A percentile compares a stretch with the other conserved stretches of the same genome.
Evolutionary conservation across 2,797 vertebrate genomes (phyloP).

Genomic region (Mastacembelus armatus): DNA sequence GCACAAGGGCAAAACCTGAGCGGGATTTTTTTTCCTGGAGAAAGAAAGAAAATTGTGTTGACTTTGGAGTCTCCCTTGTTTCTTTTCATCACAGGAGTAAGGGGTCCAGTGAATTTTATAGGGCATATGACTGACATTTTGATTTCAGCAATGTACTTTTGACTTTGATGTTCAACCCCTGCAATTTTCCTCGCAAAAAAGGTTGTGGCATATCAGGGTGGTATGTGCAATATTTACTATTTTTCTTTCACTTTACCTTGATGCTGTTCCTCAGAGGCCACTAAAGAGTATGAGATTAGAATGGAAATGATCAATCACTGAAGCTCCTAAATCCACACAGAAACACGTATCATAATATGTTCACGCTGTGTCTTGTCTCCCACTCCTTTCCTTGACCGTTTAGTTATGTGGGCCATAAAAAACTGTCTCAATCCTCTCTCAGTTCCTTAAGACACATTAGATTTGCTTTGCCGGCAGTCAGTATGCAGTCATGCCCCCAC

Average conservation of each 20-base stretch:
- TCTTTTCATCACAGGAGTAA: conserved; percentile 85
- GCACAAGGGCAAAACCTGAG: conserved; percentile 75
- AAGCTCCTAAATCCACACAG: conserved; percentile 29
- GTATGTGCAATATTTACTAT: conserved; percentile 75
- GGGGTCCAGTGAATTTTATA: conserved; percentile 85
- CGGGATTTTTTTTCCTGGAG: conserved; percentile 55
- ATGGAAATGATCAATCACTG: conserved; percentile 62
- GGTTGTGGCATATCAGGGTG: conserved; percentile 60
- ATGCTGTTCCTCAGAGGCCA: conserved; percentile 51
- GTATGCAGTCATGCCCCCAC: conserved; percentile 56
- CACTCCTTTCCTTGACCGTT: conserved; percentile 54
- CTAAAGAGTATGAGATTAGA: conserved; percentile 53
- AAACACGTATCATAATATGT: conserved; percentile 28
- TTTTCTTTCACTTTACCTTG: conserved; percentile 50
- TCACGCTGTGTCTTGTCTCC: conserved; percentile 50
- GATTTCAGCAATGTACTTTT: conserved; percentile 76
- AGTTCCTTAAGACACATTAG: conserved; percentile 32
- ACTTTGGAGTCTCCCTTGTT: conserved; percentile 87
- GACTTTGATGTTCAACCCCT: conserved; percentile 85
- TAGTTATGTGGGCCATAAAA: conserved; percentile 31
- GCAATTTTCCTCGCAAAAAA: conserved; percentile 75
- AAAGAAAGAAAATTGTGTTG: conserved; percentile 82
- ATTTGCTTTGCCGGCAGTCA: conserved; percentile 52
- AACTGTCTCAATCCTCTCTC: conserved; percentile 50
- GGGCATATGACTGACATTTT: conserved; percentile 82